Conservation (phyloP, 2,113 vertebrate genomes). For the Strix uralensis region DNA sequence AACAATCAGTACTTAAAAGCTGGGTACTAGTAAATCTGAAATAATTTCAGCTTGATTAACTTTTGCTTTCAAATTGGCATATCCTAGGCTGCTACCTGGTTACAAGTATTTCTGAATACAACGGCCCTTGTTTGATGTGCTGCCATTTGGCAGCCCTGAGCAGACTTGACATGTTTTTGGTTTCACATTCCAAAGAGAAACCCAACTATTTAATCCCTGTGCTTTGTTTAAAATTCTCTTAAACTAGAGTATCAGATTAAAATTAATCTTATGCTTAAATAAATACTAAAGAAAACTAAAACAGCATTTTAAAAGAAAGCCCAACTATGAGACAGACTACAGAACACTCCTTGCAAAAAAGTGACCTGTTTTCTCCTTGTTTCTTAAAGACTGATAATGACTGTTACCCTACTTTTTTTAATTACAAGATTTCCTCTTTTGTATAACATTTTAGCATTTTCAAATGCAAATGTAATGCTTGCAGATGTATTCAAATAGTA, state of each 20-base stretch:
- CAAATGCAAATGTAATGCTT: neutral
- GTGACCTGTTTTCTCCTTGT: neutral
- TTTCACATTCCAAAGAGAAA: conserved; percentile 38
- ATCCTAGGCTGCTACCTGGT: neutral
- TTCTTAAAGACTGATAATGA: neutral
- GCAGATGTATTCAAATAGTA: neutral
- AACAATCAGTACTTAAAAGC: neutral
- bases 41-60: neutral
- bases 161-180: neutral
- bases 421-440: neutral
- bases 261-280: conserved; percentile 3
- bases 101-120: neutral
- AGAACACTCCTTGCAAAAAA: neutral
- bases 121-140: neutral
- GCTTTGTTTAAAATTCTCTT: conserved; percentile 30
- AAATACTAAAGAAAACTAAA: neutral
- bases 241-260: conserved; percentile 17
- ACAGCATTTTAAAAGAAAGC: neutral
- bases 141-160: conserved; percentile 37
- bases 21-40: neutral
- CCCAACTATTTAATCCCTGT: neutral
- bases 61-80: neutral
- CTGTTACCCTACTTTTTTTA: neutral
- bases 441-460: neutral
- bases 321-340: neutral